Conservation (phyloP, 2,113 vertebrate species). For the Hyperopisus bebe region DNA sequence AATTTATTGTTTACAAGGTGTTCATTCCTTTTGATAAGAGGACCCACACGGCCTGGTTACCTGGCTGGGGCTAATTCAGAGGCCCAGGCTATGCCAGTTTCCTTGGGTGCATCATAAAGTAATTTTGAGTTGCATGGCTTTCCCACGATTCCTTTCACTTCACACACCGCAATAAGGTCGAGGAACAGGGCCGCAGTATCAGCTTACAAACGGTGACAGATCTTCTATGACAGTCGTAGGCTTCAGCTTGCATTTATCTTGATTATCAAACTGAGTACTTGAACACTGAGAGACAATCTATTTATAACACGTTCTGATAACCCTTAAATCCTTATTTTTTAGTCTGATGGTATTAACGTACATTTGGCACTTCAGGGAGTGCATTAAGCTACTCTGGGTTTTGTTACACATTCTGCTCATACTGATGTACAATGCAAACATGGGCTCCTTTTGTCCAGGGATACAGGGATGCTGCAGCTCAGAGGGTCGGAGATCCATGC, state of each 20-base stretch:
- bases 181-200: not conserved
- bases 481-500: not conserved
- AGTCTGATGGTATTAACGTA: not conserved
- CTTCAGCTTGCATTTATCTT: not conserved
- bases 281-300: not conserved
- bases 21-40: not conserved
- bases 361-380: not conserved
- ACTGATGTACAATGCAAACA: not conserved
- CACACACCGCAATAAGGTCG: not conserved
- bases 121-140: not conserved
- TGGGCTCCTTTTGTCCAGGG: not conserved
- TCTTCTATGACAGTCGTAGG: not conserved
- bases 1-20: not conserved
- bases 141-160: not conserved
- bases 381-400: not conserved
- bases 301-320: not conserved
- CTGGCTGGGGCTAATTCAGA: not conserved
- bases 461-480: not conserved
- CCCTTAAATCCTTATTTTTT: not conserved
- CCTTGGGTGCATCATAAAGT: not conserved
- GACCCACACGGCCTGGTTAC: not conserved
- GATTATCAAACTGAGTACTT: not conserved
- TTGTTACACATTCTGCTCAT: not conserved
- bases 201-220: not conserved
- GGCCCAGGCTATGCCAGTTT: not conserved